Evolutionary conservation across 2,113 vertebrate species (phyloP).

Genomic region (Herpetotheres cachinnans): DNA sequence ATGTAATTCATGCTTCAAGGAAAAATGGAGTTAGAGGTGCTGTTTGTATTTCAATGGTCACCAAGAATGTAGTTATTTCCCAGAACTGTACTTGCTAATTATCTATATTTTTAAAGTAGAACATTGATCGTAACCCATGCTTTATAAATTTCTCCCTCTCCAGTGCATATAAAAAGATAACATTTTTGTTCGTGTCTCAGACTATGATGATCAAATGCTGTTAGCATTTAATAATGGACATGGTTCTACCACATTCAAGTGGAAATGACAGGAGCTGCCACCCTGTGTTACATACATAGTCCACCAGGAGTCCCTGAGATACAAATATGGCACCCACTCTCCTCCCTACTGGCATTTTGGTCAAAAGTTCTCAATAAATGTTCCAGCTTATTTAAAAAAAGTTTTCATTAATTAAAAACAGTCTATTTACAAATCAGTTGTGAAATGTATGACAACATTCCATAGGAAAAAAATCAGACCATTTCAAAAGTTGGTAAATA

Average conservation of each 20-base stretch:
- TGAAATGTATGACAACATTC: background rate
- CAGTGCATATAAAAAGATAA: background rate
- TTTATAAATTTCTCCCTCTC: background rate
- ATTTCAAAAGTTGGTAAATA: slow-evolving; percentile 74
- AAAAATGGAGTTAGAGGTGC: background rate
- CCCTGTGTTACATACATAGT: background rate
- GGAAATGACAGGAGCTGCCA: slow-evolving; percentile 1
- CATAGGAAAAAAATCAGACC: slow-evolving; percentile 38
- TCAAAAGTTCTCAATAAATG: slow-evolving; percentile 27
- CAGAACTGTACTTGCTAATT: background rate
- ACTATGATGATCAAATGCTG: background rate
- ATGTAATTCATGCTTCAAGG: background rate
- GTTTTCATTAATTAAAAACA: slow-evolving; percentile 6
- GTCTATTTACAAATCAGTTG: slow-evolving; percentile 34
- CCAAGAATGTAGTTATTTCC: background rate
- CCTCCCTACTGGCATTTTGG: slow-evolving; percentile 53
- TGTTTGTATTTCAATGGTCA: background rate
- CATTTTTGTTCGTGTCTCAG: background rate
- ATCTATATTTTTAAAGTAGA: background rate
- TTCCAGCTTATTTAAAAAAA: slow-evolving; percentile 26
- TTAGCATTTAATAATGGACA: background rate
- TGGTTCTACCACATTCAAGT: slow-evolving; percentile 10
- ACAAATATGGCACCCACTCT: slow-evolving; percentile 47
- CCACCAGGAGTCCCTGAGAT: slow-evolving; percentile 71
- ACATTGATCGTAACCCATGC: background rate